A percentile compares a stretch with the other conserved stretches of the same genome.
These are phyloP conservation scores for Actias luna DNA, from an alignment of 2,888 invertebrate species.

Conservation along the genomic window DNA sequence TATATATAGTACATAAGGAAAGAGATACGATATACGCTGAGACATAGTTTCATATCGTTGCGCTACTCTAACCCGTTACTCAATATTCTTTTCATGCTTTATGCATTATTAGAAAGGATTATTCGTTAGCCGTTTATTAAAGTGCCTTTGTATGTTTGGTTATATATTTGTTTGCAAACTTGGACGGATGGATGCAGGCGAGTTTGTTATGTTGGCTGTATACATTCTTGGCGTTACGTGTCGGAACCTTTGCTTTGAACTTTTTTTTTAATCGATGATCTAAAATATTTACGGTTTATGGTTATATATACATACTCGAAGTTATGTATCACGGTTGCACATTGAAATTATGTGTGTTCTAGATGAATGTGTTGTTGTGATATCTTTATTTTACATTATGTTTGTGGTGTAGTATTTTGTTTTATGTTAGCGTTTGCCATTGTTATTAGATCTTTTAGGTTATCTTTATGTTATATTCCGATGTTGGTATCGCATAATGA, in stretches of 20 bases:
- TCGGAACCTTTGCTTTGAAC: constrained; percentile 49
- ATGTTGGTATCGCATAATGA: not conserved
- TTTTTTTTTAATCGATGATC: constrained; percentile 48
- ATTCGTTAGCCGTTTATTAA: constrained; percentile 38
- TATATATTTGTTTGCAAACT: constrained; percentile 43
- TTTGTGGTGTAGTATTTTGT: constrained; percentile 12
- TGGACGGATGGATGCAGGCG: constrained; percentile 42
- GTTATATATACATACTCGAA: not conserved
- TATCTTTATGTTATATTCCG: constrained; percentile 1
- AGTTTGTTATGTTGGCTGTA: constrained; percentile 45
- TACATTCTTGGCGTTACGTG: constrained; percentile 42
- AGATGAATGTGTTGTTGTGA: constrained; percentile 36
- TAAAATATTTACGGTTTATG: constrained; percentile 17
- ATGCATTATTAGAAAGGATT: constrained; percentile 32
- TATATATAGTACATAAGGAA: constrained; percentile 30
- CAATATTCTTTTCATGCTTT: constrained; percentile 27
- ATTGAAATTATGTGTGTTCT: constrained; percentile 38
- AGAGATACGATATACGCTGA: constrained; percentile 39
- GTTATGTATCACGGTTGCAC: not conserved
- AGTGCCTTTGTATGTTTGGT: constrained; percentile 19
- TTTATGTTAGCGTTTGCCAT: constrained; percentile 5
- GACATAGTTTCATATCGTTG: constrained; percentile 38
- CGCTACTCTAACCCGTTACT: constrained; percentile 43
- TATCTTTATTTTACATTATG: constrained; percentile 14
- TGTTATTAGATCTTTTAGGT: constrained; percentile 7